A percentile compares a stretch with the other conserved stretches of the same genome.
Evolutionary conservation across 2,797 vertebrate species (phyloP).

Genomic region (Hyperoplus immaculatus): DNA sequence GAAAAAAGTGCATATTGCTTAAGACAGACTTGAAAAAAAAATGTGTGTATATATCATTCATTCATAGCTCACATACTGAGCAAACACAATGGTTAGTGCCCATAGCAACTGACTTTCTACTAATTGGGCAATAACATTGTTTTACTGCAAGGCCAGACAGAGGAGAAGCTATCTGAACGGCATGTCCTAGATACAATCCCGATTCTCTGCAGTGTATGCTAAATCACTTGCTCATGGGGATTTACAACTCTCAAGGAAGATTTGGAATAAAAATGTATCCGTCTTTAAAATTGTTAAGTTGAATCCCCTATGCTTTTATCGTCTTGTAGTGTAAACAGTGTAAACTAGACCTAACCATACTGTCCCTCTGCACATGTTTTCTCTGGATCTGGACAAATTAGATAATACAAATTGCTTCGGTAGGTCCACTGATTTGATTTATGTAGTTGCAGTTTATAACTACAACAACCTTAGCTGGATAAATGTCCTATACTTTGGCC

Average conservation of each 20-base stretch:
- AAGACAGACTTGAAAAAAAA: too few species aligned
- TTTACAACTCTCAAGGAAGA: not conserved
- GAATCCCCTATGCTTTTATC: not conserved
- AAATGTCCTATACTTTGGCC: not conserved
- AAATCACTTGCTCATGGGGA: conserved; percentile 39
- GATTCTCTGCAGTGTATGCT: not conserved
- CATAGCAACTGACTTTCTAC: not conserved
- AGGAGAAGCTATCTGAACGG: conserved; percentile 14
- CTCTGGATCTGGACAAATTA: not conserved
- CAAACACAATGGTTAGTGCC: not conserved
- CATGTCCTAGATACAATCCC: conserved; percentile 5
- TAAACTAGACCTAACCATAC: not conserved
- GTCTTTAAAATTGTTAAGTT: not conserved
- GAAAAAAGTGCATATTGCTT: too few species aligned
- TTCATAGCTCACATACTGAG: not conserved
- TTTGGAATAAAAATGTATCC: not conserved
- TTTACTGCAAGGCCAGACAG: not conserved
- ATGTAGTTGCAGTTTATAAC: not conserved
- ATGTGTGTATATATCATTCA: not conserved
- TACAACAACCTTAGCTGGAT: not conserved
- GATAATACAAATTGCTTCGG: not conserved
- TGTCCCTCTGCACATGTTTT: not conserved
- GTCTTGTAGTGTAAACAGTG: not conserved
- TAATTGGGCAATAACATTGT: too few species aligned
- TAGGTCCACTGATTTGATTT: not conserved